phyloP scores from a whole-genome alignment of 1,140 invertebrate genomes.

The Chrysomallon squamiferum region DNA sequence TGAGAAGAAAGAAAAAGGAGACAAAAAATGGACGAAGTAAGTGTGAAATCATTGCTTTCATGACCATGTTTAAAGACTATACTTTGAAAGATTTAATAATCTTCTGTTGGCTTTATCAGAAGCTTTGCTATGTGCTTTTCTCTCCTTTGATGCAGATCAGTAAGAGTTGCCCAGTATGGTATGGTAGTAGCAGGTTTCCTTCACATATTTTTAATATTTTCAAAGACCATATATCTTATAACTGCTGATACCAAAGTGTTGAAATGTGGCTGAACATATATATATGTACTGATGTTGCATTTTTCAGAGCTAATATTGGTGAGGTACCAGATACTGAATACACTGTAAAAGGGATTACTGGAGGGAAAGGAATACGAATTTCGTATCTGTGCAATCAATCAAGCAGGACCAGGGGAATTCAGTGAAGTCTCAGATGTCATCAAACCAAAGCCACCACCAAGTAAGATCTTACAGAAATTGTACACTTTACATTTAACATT shows the following conservation, averaged over 20 bases:
- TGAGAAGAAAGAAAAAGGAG: constrained; percentile 85
- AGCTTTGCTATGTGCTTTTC: background rate
- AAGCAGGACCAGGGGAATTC: constrained; percentile 91
- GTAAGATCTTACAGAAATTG: constrained; percentile 65
- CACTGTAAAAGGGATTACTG: constrained; percentile 83
- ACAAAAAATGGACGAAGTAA: constrained; percentile 62
- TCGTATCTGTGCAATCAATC: constrained; percentile 93
- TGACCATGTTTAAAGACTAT: too few species aligned
- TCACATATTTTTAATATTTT: too few species aligned
- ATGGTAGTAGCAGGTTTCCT: too few species aligned
- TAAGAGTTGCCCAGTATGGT: background rate
- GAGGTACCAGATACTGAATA: constrained; percentile 68
- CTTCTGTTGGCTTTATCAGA: background rate
- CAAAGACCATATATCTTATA: too few species aligned
- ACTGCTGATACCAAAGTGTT: too few species aligned
- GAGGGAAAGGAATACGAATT: constrained; percentile 98
- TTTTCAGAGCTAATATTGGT: constrained; percentile 45
- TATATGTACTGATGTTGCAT: too few species aligned
- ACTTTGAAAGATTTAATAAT: constrained; percentile 1
- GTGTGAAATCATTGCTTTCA: constrained; percentile 6
- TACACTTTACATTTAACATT: too few species aligned
- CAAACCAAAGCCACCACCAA: constrained; percentile 83
- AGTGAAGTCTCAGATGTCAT: constrained; percentile 91
- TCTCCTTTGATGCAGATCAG: background rate
- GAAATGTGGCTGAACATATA: too few species aligned